phyloP scores from a whole-genome alignment of 2,888 invertebrate species.

The Coremacera marginata region DNA sequence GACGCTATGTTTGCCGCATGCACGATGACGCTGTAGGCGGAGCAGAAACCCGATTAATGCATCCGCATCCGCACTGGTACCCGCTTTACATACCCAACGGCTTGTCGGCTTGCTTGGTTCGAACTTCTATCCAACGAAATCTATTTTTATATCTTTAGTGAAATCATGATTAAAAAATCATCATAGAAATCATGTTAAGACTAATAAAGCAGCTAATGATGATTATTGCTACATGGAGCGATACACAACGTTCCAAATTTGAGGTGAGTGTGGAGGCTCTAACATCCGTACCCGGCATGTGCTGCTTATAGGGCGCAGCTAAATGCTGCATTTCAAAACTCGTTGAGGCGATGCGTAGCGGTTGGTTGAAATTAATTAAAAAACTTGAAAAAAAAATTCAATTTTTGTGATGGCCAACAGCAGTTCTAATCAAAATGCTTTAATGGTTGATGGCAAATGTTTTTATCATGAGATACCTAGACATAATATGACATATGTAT shows the following conservation, averaged over 20 bases:
- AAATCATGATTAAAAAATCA: slow-evolving; percentile 48
- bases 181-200: slow-evolving; percentile 26
- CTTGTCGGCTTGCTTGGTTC: not conserved
- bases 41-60: slow-evolving; percentile 47
- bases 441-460: slow-evolving; percentile 59
- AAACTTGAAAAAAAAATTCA: slow-evolving; percentile 17
- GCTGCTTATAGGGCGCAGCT: not conserved
- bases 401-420: slow-evolving; percentile 53
- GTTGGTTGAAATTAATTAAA: slow-evolving; percentile 65
- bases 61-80: not conserved
- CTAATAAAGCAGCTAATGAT: slow-evolving; percentile 56
- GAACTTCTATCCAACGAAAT: slow-evolving; percentile 40
- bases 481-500: slow-evolving; percentile 4
- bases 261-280: not conserved
- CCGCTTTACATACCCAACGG: too few relatives aligned
- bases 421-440: slow-evolving; percentile 51
- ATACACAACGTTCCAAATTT: slow-evolving; percentile 43
- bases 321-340: slow-evolving; percentile 58
- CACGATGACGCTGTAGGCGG: slow-evolving; percentile 59
- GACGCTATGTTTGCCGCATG: slow-evolving; percentile 35
- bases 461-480: slow-evolving; percentile 48
- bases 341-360: slow-evolving; percentile 60
- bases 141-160: slow-evolving; percentile 61
- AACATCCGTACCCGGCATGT: slow-evolving; percentile 23
- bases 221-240: slow-evolving; percentile 40